A percentile compares a stretch with the other conserved stretches of the same genome.
These are phyloP conservation scores for Melinaea marsaeus DNA, from an alignment of 2,888 invertebrate species.

Conservation along the genomic window DNA sequence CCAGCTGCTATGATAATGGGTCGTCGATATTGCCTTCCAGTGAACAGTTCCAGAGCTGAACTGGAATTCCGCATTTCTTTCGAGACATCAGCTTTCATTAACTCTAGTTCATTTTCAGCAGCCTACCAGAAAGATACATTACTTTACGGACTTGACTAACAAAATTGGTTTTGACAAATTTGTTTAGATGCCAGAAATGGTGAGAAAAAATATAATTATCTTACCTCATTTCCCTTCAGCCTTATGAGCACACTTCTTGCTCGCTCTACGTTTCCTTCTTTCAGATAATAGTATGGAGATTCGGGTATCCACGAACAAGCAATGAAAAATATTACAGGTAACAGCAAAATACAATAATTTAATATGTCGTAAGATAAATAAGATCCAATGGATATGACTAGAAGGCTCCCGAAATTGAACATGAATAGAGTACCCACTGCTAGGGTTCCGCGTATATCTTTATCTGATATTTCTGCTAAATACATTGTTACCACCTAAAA, in stretches of 20 bases:
- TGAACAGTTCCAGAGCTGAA: conserved; percentile 65
- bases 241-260: conserved; percentile 60
- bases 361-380: conserved; percentile 55
- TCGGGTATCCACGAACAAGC: conserved; percentile 78
- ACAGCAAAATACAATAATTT: conserved; percentile 59
- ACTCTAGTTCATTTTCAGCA: conserved; percentile 48
- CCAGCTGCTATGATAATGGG: conserved; percentile 59
- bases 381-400: conserved; percentile 60
- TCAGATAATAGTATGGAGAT: conserved; percentile 78
- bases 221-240: conserved; percentile 54
- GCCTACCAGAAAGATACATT: conserved; percentile 39
- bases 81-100: conserved; percentile 59
- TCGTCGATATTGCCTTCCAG: conserved; percentile 68
- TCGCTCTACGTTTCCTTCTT: conserved; percentile 61
- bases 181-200: neutral
- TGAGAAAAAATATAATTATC: neutral
- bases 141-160: neutral
- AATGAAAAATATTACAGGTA: conserved; percentile 66
- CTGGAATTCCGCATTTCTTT: conserved; percentile 68
- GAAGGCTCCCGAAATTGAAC: conserved; percentile 58
- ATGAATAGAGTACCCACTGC: conserved; percentile 50
- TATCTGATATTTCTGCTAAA: conserved; percentile 64
- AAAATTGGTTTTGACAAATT: no score
- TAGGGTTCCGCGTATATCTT: conserved; percentile 60
- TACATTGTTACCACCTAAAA: conserved; percentile 64